Evolutionary conservation across 2,113 vertebrate genomes (phyloP).

Genomic region (Candoia aspera): DNA sequence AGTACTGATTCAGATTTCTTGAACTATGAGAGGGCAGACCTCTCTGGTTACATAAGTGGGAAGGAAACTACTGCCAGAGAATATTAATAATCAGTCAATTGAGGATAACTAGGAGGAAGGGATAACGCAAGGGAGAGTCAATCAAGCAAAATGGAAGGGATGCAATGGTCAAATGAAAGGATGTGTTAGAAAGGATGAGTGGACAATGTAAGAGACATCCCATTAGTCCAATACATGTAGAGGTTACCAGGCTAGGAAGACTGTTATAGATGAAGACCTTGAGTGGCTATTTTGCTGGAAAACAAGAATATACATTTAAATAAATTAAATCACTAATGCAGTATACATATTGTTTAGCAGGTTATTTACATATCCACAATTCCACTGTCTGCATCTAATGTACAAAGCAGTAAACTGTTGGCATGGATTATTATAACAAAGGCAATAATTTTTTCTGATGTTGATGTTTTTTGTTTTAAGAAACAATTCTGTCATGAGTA

Average conservation of each 20-base stretch:
- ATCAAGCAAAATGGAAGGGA: not conserved
- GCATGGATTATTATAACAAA: not conserved
- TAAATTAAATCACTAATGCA: not conserved
- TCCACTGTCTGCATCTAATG: too few relatives aligned
- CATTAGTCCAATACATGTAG: not conserved
- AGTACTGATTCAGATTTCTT: not conserved
- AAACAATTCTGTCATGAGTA: not conserved
- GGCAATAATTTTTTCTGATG: not conserved
- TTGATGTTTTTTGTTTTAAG: not conserved
- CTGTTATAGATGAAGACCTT: not conserved
- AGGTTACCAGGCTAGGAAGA: not conserved
- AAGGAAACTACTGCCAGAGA: not conserved
- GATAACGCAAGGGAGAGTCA: not conserved
- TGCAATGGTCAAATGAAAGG: not conserved
- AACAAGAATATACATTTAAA: not conserved
- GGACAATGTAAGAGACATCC: not conserved
- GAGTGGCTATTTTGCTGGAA: not conserved
- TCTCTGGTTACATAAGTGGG: not conserved
- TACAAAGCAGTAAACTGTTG: not conserved
- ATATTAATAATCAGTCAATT: not conserved
- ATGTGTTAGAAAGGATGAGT: not conserved
- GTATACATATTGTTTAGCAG: too few relatives aligned
- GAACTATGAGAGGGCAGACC: not conserved
- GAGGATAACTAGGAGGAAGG: not conserved
- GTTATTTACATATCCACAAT: too few relatives aligned